Evolutionary conservation across 1,140 invertebrate genomes (phyloP).

Genomic region (Venustaconcha ellipsiformis): DNA sequence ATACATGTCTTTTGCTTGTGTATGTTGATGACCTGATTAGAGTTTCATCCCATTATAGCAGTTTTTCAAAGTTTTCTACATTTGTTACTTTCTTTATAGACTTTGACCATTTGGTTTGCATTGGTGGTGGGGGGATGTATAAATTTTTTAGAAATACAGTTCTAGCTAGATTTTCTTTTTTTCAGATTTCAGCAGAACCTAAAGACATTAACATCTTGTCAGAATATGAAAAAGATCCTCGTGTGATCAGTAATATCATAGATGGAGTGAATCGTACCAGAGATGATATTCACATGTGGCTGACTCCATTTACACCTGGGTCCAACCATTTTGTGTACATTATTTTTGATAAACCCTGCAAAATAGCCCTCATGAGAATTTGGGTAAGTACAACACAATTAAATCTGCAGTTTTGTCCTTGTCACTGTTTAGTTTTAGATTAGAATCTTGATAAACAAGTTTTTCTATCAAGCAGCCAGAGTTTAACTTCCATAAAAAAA

Average conservation of each 20-base stretch:
- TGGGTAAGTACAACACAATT: constrained; percentile 75
- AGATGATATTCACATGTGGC: constrained; percentile 84
- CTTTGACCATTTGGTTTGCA: background rate
- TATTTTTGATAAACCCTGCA: constrained; percentile 73
- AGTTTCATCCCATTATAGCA: too few species aligned
- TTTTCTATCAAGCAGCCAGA: too few species aligned
- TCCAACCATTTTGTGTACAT: constrained; percentile 75
- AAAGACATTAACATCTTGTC: constrained; percentile 75
- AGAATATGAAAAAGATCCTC: constrained; percentile 74
- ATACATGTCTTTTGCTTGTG: background rate
- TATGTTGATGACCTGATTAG: background rate
- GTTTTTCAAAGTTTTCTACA: too few species aligned
- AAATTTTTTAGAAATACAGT: background rate
- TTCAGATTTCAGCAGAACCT: constrained; percentile 74
- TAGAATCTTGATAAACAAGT: too few species aligned
- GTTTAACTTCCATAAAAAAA: too few species aligned
- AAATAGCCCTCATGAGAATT: constrained; percentile 80
- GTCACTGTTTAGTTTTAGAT: too few species aligned
- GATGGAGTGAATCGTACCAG: constrained; percentile 81
- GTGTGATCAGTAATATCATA: constrained; percentile 76
- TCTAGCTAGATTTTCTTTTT: background rate
- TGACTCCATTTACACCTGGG: constrained; percentile 75
- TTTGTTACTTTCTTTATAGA: background rate
- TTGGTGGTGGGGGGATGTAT: background rate
- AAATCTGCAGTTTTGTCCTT: too few species aligned